These are phyloP conservation scores for Theristicus caerulescens DNA, from an alignment of 2,113 vertebrate genomes.

Conservation along the genomic window DNA sequence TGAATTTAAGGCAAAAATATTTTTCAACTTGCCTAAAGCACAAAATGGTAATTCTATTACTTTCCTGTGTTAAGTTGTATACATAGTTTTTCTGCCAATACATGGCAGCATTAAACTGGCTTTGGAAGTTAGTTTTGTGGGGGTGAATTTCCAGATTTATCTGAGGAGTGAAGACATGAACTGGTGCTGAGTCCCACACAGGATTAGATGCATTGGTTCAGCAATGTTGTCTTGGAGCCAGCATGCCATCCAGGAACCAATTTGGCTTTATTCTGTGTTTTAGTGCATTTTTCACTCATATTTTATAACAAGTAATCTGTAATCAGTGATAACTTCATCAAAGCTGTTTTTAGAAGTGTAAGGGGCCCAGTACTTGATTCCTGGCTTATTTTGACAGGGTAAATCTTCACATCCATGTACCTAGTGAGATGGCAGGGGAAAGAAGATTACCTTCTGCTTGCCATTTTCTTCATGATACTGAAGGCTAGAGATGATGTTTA, in stretches of 20 bases:
- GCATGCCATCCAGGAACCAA: background rate
- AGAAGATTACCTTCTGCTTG: background rate
- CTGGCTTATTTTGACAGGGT: background rate
- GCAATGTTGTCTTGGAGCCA: background rate
- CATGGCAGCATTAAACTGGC: background rate
- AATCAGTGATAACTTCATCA: background rate
- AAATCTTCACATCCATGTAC: background rate
- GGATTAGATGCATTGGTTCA: background rate
- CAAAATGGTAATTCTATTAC: background rate
- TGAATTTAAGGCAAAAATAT: background rate
- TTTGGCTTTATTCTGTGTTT: background rate
- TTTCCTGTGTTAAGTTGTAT: background rate
- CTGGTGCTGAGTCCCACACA: background rate
- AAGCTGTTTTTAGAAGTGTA: background rate
- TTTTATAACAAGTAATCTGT: background rate
- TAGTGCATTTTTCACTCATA: background rate
- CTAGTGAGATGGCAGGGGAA: background rate
- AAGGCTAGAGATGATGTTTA: background rate
- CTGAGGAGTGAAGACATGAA: background rate
- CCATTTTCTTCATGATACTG: background rate
- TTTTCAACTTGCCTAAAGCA: background rate
- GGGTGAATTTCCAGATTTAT: background rate
- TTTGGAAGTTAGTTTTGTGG: background rate
- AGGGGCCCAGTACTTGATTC: background rate
- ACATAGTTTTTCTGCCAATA: background rate